These are phyloP conservation scores for Lymantria dispar DNA, from an alignment of 2,888 invertebrate genomes.

Conservation along the genomic window DNA sequence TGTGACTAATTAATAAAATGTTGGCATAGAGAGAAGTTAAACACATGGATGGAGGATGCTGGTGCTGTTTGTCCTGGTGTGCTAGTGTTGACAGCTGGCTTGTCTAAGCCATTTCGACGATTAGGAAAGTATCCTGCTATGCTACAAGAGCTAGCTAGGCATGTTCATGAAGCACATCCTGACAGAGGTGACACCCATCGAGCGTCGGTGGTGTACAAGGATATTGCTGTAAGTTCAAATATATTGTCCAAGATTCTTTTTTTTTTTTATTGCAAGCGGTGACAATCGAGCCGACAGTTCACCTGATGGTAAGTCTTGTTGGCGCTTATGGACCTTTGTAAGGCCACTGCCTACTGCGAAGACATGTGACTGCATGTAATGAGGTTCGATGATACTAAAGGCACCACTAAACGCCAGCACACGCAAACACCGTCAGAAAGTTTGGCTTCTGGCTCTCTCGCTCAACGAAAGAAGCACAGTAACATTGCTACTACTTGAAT, in stretches of 20 bases:
- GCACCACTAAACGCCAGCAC: too few species aligned
- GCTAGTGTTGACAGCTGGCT: slow-evolving; percentile 93
- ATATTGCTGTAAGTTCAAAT: slow-evolving; percentile 89
- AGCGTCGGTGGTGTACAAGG: slow-evolving; percentile 96
- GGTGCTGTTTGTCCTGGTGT: slow-evolving; percentile 94
- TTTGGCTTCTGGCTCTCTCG: too few species aligned
- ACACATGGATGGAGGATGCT: slow-evolving; percentile 93
- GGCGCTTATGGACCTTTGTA: too few species aligned
- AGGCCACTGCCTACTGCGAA: too few species aligned
- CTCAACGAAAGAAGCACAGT: too few species aligned
- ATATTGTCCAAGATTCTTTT: background rate
- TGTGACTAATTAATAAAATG: background rate
- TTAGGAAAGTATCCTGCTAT: slow-evolving; percentile 97
- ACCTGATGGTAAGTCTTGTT: too few species aligned
- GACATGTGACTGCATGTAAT: too few species aligned
- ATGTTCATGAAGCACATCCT: slow-evolving; percentile 96
- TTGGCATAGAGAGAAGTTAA: slow-evolving; percentile 87
- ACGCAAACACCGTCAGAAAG: too few species aligned
- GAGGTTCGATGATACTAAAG: too few species aligned
- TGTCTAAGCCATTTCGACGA: slow-evolving; percentile 97
- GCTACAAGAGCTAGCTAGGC: slow-evolving; percentile 96
- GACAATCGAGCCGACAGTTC: too few species aligned
- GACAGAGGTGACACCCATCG: slow-evolving; percentile 98
- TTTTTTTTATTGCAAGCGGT: background rate
- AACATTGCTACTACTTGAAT: too few species aligned